Evolutionary conservation across 2,888 invertebrate species (phyloP), one percentile per base, ranked within the genome.

Genomic region (Rhagonycha fulva): DNA sequence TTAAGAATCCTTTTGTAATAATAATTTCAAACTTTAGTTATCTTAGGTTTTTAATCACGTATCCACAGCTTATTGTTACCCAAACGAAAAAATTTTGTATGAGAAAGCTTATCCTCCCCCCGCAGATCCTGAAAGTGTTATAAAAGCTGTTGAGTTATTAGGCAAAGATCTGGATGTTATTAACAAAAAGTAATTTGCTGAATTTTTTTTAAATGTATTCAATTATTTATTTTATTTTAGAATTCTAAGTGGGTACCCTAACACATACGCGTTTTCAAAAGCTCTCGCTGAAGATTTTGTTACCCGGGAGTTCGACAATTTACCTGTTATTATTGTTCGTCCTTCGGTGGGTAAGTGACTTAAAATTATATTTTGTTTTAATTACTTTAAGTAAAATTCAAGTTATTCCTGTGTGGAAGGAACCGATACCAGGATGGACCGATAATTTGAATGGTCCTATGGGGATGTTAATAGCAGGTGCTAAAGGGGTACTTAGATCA

Each of bases 371-470:
- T 66, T 19, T 9, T 19, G 12, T 28, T 28, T 60, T 47, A 23
- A 4, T 12, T 28, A 63, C 19, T 11, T 62, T 3, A 11, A 68
- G 14, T 68, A 14, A n/a, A 60, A 9, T 81, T 83, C 14, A 84
- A 92, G 94, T 98, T 23, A 95, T 97, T 76, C 97, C 97, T 1
- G 91, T 95, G 63, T 95, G 94, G 94, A 93, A 92, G 83, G 95
- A 95, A 77, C 96, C 96, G 0, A 84, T 95, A 0, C 95, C 95
- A 0, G 97, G 95, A 7, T 96, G 97, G 97, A 96, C 96, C 0
- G 97, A 98, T 86, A 98, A 97, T 84, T 94, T 96, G 73, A 97
- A 97, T 84, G 97, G 97, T n/a, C 96, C 97, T 0, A 94, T 94
- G 0, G 97, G 97, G 9, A 88, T 96, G 1, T 88, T 97, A 4